Conservation (phyloP, 1,140 invertebrate genomes). For the Drosophila arawakana region DNA sequence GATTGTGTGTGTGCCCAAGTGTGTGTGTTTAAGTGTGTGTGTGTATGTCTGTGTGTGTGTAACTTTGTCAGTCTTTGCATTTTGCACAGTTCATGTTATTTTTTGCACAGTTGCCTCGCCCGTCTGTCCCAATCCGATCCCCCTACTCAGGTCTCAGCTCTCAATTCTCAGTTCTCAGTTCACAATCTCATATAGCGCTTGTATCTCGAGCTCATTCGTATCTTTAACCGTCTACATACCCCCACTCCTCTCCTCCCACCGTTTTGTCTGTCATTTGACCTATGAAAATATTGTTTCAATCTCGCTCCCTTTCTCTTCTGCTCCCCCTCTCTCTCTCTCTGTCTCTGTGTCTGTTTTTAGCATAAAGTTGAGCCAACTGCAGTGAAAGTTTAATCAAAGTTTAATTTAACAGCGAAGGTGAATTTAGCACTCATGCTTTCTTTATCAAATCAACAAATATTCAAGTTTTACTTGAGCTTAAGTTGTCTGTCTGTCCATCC, state of each 20-base stretch:
- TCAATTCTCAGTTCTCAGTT: constrained; percentile 10
- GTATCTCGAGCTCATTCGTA: constrained; percentile 31
- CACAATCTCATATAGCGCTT: constrained; percentile 39
- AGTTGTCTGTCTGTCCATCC: no score
- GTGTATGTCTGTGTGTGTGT: constrained; percentile 52
- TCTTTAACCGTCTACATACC: constrained; percentile 43
- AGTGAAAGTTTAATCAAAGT: constrained; percentile 62
- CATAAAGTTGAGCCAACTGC: constrained; percentile 36
- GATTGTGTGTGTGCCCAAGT: constrained; percentile 42
- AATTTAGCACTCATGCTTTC: constrained; percentile 7
- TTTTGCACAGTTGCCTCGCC: constrained; percentile 73
- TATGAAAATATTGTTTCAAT: constrained; percentile 78
- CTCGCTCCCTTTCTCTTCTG: constrained; percentile 26
- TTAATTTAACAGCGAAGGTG: constrained; percentile 14
- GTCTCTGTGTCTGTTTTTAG: no score
- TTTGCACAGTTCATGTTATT: constrained; percentile 77
- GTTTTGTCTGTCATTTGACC: constrained; percentile 71
- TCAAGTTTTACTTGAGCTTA: background rate
- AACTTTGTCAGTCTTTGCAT: constrained; percentile 56
- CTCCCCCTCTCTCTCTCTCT: no score
- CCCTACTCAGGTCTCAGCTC: constrained; percentile 12
- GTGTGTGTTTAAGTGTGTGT: constrained; percentile 13
- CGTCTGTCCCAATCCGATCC: constrained; percentile 58
- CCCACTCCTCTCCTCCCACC: constrained; percentile 13
- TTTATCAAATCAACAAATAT: background rate